Conservation (phyloP, 30 jellyfish, hydroid and myxozoan species). For the Aurelia sp. region DNA sequence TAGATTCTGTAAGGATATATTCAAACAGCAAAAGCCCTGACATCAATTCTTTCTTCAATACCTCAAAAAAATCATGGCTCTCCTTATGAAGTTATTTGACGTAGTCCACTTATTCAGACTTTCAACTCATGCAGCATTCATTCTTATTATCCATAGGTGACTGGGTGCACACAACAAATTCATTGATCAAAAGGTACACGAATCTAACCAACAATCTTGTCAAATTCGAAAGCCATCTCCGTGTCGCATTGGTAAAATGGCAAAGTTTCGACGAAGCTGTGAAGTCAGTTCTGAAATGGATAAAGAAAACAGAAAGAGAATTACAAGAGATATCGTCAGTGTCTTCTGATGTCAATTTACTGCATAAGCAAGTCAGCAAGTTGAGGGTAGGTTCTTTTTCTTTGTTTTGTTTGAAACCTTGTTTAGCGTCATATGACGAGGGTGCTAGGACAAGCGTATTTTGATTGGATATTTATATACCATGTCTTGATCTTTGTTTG, state of each 20-base stretch:
- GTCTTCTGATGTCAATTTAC: slow-evolving; percentile 66
- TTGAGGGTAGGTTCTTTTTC: slow-evolving; percentile 63
- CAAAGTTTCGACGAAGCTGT: slow-evolving; percentile 86
- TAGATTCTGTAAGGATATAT: too few species aligned
- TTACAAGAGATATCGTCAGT: slow-evolving; percentile 64
- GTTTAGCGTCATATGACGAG: too few species aligned
- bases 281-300: slow-evolving; percentile 74
- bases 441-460: too few species aligned
- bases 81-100: too few species aligned
- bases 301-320: slow-evolving; percentile 54
- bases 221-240: slow-evolving; percentile 85
- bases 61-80: too few species aligned
- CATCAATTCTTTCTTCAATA: too few species aligned
- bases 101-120: too few species aligned
- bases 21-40: too few species aligned
- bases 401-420: too few species aligned
- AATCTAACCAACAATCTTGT: slow-evolving; percentile 72
- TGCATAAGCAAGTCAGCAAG: slow-evolving; percentile 80
- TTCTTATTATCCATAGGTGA: slow-evolving; percentile 51
- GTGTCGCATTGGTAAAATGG: slow-evolving; percentile 64
- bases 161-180: slow-evolving; percentile 89
- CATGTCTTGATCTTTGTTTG: too few species aligned
- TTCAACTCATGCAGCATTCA: too few species aligned
- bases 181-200: slow-evolving; percentile 78
- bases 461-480: too few species aligned